Percentiles rank a stretch among this genome's conserved stretches.
phyloP scores from a whole-genome alignment of 2,888 invertebrate genomes.

The Tromatobia lineatoria region DNA sequence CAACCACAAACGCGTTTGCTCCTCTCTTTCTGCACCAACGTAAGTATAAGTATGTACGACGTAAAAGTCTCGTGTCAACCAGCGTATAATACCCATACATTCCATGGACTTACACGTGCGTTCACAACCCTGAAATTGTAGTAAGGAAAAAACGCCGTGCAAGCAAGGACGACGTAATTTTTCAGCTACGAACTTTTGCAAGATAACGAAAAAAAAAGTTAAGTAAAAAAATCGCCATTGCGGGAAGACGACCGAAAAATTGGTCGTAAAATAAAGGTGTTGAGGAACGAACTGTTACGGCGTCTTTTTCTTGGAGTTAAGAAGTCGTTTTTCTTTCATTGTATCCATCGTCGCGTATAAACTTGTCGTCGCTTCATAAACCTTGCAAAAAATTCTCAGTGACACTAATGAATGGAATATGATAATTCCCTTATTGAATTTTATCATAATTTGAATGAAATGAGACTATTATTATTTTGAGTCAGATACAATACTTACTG shows the following conservation, averaged over 20 bases:
- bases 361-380: too few species aligned
- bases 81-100: background rate
- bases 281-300: background rate
- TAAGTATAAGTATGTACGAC: background rate
- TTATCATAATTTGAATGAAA: too few species aligned
- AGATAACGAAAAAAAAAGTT: conserved; percentile 10
- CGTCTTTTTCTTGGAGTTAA: conserved; percentile 44
- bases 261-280: background rate
- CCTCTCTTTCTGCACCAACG: background rate
- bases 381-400: too few species aligned
- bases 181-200: conserved; percentile 20
- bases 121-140: background rate
- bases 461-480: too few species aligned
- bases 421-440: too few species aligned
- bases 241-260: conserved; percentile 32
- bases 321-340: background rate
- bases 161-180: conserved; percentile 51
- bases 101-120: background rate
- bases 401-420: too few species aligned
- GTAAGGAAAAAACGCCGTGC: conserved; percentile 31
- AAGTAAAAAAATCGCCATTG: background rate
- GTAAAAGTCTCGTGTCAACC: background rate
- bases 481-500: too few species aligned
- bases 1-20: background rate
- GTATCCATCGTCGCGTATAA: too few species aligned